Percentiles rank a stretch among this genome's conserved stretches.
phyloP scores from a whole-genome alignment of 2,113 vertebrate species.

The Gobio gobio region DNA sequence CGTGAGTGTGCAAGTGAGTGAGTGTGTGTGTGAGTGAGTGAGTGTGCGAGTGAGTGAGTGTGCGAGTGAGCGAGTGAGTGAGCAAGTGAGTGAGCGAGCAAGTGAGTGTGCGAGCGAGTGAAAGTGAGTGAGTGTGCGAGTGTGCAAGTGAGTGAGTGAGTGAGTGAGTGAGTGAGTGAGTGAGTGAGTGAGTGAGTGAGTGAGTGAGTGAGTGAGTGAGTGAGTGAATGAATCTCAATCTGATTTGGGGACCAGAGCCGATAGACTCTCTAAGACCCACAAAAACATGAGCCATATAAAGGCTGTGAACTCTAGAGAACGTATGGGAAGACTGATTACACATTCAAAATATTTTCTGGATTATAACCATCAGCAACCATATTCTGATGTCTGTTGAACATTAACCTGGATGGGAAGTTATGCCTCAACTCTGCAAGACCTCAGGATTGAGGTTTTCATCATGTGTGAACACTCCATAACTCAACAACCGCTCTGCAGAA shows the following conservation, averaged over 20 bases:
- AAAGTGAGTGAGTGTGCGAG: too few relatives aligned
- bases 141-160: too few relatives aligned
- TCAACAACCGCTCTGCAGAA: constrained; percentile 3
- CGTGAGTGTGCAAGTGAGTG: too few relatives aligned
- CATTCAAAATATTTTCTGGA: not conserved
- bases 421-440: constrained; percentile 26
- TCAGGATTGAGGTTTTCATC: constrained; percentile 26
- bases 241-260: not conserved
- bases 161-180: too few relatives aligned
- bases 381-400: constrained; percentile 11
- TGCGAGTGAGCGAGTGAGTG: too few relatives aligned
- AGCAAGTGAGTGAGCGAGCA: too few relatives aligned
- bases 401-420: constrained; percentile 4
- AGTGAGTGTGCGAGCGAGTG: too few relatives aligned
- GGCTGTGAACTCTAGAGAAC: not conserved
- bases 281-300: not conserved
- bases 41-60: too few relatives aligned
- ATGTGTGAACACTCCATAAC: constrained; percentile 34
- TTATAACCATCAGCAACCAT: constrained; percentile 15
- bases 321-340: not conserved
- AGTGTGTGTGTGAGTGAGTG: too few relatives aligned
- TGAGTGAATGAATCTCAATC: not conserved
- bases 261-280: not conserved
- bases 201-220: too few relatives aligned
- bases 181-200: too few relatives aligned